Percentiles rank a stretch among this genome's conserved stretches.
phyloP scores from a whole-genome alignment of 2,797 vertebrate genomes.

The Myotis vivesi region DNA sequence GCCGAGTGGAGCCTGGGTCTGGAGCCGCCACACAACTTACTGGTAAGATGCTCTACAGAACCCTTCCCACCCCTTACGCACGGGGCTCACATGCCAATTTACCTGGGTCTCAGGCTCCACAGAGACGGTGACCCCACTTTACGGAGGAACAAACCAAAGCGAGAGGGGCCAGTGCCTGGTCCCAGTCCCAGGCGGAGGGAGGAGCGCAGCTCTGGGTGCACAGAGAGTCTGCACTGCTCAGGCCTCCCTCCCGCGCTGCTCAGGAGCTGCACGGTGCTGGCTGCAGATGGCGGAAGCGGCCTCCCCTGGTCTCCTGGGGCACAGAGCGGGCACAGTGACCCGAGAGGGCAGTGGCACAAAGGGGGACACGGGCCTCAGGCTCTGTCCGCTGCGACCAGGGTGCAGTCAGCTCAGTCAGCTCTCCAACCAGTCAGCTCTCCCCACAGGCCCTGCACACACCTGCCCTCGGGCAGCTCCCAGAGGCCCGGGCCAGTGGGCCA shows the following conservation, averaged over 20 bases:
- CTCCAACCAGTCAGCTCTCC: neutral
- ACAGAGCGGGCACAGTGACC: neutral
- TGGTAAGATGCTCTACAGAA: neutral
- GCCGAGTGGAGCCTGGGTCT: neutral
- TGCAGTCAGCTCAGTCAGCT: neutral
- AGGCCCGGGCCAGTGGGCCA: too few relatives aligned
- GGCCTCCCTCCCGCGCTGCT: neutral
- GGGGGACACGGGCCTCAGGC: neutral
- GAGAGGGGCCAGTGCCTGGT: neutral
- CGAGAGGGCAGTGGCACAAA: neutral
- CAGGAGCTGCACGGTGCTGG: neutral
- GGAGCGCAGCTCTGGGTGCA: neutral
- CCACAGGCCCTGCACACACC: neutral
- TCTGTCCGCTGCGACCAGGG: neutral
- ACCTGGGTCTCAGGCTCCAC: neutral
- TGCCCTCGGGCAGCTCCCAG: neutral
- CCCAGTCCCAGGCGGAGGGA: too few relatives aligned
- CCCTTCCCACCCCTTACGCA: too few relatives aligned
- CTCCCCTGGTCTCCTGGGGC: neutral
- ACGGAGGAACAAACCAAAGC: neutral
- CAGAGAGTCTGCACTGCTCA: neutral
- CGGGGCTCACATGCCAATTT: neutral
- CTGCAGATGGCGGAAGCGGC: neutral
- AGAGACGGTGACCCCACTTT: neutral
- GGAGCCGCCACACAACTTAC: rapidly evolving